Evolutionary conservation across 2,797 vertebrate species (phyloP), one percentile per base, ranked within the genome.

Genomic region (Pseudocheirus occidentalis): DNA sequence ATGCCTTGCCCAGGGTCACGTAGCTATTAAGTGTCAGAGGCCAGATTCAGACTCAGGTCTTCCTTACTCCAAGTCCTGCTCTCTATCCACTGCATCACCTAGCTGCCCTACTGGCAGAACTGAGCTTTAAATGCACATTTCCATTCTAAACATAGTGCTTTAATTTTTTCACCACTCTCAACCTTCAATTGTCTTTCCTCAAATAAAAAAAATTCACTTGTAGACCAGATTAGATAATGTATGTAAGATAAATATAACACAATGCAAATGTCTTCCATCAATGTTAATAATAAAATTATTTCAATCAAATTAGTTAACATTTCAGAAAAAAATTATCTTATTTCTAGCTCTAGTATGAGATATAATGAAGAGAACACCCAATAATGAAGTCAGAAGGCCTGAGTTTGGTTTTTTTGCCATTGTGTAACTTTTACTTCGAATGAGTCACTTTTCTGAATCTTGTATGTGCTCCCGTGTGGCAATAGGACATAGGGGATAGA

Each of bases 271-370:
- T 87, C 40, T 87, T 92, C 11, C 31, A 12, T 73, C 94, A 90
- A 91, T 90, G 62, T 21, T 92, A 81, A 93, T 34, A 92, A 73
- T 12, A 14, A 89, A 91, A 92, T 94, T 90, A 55, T 92, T 90
- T 96, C 56, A 92, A 50, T 55, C 53, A 73, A 93, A 90, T 93
- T 92, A 56, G 9, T 66, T 93, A 90, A 95, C 46, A 40, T 94
- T 95, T 95, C 81, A 92, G 11, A 16, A 94, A 93, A 55, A 73
- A 57, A 24, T 16, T 56, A 27, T 93, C 93, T 95, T 94, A 1
- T 87, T 87, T 24, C 90, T 81, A 73, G 40, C 93, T 92, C 92
- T 92, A 27, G 58, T 81, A 29, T 28, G 95, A 34, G 5, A 91
- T 94, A 91, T 94, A 52, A 55, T 73, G 3, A 1, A 7, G 53